These are phyloP conservation scores for Coecobrya sp. DNA, from an alignment of 2,888 invertebrate species.

Conservation along the genomic window DNA sequence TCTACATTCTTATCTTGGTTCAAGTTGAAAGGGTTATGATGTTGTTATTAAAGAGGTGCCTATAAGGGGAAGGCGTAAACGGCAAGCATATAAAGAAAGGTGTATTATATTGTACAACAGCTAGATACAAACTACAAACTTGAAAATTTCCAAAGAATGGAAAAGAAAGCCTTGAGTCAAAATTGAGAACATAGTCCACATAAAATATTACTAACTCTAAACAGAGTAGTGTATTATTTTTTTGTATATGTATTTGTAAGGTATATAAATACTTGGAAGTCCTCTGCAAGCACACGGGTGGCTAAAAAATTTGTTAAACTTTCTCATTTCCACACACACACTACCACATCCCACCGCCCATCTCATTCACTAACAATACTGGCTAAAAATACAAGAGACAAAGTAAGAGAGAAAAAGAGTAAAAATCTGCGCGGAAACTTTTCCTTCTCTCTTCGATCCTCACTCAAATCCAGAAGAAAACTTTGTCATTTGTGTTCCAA, in stretches of 20 bases:
- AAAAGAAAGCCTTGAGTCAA: not conserved
- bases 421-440: conserved; percentile 54
- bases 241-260: not conserved
- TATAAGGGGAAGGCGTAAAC: not conserved
- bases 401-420: not conserved
- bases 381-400: not conserved
- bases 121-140: not conserved
- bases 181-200: conserved; percentile 13
- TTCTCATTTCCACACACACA: conserved; percentile 26
- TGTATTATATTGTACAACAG: not conserved
- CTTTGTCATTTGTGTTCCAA: conserved; percentile 69
- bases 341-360: conserved; percentile 1
- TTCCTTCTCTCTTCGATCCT: conserved; percentile 19
- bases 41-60: not conserved
- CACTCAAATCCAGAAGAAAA: conserved; percentile 53
- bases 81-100: not conserved
- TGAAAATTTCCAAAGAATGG: conserved; percentile 3
- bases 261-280: too few relatives aligned
- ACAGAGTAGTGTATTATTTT: not conserved
- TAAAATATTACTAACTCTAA: conserved; percentile 31
- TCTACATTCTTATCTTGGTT: conserved; percentile 1
- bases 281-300: not conserved
- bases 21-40: conserved; percentile 6
- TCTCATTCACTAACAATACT: conserved; percentile 50
- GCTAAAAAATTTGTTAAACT: conserved; percentile 46